phyloP scores from a whole-genome alignment of 2,888 invertebrate genomes.

The Rhodophaea formosa region DNA sequence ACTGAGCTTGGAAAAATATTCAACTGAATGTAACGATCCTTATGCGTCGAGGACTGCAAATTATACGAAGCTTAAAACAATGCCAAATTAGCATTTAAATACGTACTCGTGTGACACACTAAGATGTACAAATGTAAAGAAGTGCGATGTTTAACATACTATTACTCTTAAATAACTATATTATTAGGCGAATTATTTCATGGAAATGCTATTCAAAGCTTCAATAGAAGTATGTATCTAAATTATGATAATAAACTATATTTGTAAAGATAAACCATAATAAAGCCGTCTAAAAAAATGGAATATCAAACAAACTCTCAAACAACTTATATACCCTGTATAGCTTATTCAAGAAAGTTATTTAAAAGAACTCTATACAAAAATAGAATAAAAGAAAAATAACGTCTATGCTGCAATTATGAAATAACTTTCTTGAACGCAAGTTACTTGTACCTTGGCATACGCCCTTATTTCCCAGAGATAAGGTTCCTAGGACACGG shows the following conservation, averaged over 20 bases:
- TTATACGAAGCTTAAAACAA: constrained; percentile 5
- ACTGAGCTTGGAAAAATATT: neutral
- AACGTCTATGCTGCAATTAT: constrained; percentile 19
- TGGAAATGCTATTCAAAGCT: no score
- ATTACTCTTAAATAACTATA: no score
- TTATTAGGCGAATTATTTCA: no score
- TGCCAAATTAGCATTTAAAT: neutral
- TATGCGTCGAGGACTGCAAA: neutral
- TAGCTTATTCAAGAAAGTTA: no score
- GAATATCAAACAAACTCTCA: no score
- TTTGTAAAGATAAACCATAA: no score
- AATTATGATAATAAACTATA: no score
- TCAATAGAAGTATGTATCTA: no score
- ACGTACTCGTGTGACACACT: neutral
- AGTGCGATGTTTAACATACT: neutral
- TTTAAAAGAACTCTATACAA: neutral
- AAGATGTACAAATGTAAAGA: neutral
- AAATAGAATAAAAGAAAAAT: constrained; percentile 5
- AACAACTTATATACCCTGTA: no score
- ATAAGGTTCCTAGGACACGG: constrained; percentile 34
- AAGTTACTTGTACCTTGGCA: constrained; percentile 17
- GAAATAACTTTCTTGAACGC: constrained; percentile 1
- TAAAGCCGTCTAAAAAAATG: no score
- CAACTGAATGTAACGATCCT: constrained; percentile 1
- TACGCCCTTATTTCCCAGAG: constrained; percentile 29